phyloP scores from a whole-genome alignment of 2,113 vertebrate genomes.

The human region DNA sequence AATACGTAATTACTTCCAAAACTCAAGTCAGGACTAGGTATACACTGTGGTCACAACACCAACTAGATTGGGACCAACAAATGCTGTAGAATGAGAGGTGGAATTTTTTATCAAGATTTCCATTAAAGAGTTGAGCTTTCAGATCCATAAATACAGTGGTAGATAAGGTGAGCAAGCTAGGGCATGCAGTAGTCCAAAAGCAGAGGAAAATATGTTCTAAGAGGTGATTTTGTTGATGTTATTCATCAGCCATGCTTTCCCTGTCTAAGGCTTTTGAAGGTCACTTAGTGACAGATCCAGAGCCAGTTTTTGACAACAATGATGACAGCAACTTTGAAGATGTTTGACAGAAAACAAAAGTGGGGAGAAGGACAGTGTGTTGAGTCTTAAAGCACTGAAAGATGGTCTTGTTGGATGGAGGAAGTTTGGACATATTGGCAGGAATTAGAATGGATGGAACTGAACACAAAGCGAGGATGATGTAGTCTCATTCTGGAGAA shows the following conservation, averaged over 20 bases:
- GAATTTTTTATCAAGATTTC: neutral
- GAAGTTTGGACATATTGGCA: neutral
- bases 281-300: neutral
- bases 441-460: neutral
- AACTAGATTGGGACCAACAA: neutral
- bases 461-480: neutral
- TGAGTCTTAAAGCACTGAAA: neutral
- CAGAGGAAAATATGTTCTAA: neutral
- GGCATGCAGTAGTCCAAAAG: neutral
- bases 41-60: neutral
- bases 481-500: neutral
- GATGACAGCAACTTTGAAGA: neutral
- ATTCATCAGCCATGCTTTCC: neutral
- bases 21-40: neutral
- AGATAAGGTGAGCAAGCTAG: neutral
- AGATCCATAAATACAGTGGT: neutral
- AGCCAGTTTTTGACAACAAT: neutral
- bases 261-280: neutral
- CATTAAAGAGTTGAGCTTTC: neutral
- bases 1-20: neutral
- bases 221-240: neutral
- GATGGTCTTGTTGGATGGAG: neutral
- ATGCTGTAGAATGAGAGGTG: neutral
- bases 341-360: neutral
- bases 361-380: neutral